Conservation (phyloP, 1,140 invertebrate species). For the Xylocopa sonorina region DNA sequence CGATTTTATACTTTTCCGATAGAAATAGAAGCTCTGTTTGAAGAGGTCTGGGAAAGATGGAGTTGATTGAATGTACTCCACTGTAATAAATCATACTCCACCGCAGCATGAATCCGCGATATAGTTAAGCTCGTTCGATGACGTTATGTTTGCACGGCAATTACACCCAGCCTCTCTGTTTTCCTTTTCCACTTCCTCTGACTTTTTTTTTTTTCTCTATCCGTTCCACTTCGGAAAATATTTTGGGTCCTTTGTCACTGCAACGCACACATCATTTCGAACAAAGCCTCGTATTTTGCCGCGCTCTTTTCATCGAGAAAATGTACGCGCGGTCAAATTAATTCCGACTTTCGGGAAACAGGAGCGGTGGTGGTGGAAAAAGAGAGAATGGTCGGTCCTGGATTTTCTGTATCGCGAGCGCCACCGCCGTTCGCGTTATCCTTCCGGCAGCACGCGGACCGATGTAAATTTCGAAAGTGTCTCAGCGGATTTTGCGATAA, state of each 20-base stretch:
- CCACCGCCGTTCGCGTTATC: slow-evolving; percentile 1
- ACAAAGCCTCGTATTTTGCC: slow-evolving; percentile 1
- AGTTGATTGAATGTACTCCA: neutral
- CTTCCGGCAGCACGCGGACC: neutral
- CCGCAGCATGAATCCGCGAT: neutral
- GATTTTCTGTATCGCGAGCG: slow-evolving; percentile 3
- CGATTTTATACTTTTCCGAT: too few relatives aligned
- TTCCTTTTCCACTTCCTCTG: neutral
- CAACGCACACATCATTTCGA: slow-evolving; percentile 20
- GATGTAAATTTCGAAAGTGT: slow-evolving; percentile 18
- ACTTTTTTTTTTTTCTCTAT: too few relatives aligned
- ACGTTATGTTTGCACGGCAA: neutral
- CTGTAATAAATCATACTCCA: neutral
- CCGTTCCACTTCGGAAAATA: slow-evolving; percentile 8
- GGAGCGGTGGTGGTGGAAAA: neutral
- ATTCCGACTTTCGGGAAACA: slow-evolving; percentile 10
- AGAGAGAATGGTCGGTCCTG: neutral
- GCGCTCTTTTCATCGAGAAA: slow-evolving; percentile 1
- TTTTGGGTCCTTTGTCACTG: slow-evolving; percentile 13
- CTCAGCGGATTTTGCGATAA: neutral
- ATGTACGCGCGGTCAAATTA: slow-evolving; percentile 16
- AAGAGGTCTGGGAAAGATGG: too few relatives aligned
- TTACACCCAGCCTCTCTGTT: neutral
- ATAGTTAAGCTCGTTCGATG: neutral
- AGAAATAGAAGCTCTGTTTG: too few relatives aligned